phyloP scores from a whole-genome alignment of 53 echinoderm and acorn worm species.

The Zoroaster sp. region DNA sequence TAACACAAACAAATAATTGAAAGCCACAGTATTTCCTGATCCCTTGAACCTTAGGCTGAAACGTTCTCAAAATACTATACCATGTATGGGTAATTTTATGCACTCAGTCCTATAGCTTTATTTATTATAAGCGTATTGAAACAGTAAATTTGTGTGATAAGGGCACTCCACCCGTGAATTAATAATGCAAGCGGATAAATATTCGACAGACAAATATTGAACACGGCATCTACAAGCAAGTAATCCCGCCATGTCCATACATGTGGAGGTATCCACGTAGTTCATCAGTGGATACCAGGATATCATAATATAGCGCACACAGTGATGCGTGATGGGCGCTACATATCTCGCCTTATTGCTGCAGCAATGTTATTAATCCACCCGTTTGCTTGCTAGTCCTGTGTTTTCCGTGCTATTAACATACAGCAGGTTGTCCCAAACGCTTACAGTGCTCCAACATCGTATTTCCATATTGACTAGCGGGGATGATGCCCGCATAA shows the following conservation, averaged over 20 bases:
- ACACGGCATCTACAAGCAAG: background rate
- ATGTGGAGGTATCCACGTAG: background rate
- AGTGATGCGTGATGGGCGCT: constrained; percentile 22
- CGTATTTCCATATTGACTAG: constrained; percentile 54
- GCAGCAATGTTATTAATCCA: constrained; percentile 35
- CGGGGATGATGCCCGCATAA: constrained; percentile 36
- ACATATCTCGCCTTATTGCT: constrained; percentile 10
- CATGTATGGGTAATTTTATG: too few relatives aligned
- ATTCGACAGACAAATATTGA: background rate
- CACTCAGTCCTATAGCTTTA: too few relatives aligned
- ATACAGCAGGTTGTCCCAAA: constrained; percentile 27
- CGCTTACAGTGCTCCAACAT: background rate
- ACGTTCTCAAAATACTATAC: too few relatives aligned
- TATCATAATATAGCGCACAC: background rate
- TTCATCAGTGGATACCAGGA: constrained; percentile 32
- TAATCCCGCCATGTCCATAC: background rate
- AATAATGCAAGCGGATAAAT: background rate
- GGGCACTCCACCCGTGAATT: background rate
- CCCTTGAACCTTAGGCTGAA: too few relatives aligned
- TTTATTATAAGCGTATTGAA: too few relatives aligned
- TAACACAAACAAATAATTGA: too few relatives aligned
- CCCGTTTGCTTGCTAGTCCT: constrained; percentile 28
- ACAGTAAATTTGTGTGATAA: too few relatives aligned
- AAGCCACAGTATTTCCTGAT: too few relatives aligned
- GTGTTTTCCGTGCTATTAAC: constrained; percentile 33